Conservation (phyloP, 2,888 invertebrate species). For the Synergus umbraculus region DNA sequence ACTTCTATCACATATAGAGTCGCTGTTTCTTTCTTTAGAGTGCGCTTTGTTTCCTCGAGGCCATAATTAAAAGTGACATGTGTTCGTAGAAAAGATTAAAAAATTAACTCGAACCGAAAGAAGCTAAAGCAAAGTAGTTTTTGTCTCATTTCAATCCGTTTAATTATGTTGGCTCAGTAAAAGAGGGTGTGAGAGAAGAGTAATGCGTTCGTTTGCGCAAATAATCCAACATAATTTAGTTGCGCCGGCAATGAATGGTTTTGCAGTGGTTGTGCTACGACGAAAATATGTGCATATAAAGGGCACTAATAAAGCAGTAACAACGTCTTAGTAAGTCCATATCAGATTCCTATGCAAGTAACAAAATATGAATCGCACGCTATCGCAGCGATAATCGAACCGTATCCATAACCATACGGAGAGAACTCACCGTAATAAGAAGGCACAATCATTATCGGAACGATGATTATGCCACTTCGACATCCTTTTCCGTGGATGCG, state of each 20-base stretch:
- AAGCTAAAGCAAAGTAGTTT: slow-evolving; percentile 21
- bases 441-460: slow-evolving; percentile 53
- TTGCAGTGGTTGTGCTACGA: neutral
- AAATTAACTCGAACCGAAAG: neutral
- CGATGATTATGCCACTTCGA: slow-evolving; percentile 49
- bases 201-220: slow-evolving; percentile 36
- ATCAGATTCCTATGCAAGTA: slow-evolving; percentile 54
- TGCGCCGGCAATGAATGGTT: slow-evolving; percentile 21
- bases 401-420: slow-evolving; percentile 51
- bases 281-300: slow-evolving; percentile 51
- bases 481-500: slow-evolving; percentile 46
- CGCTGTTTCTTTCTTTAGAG: neutral
- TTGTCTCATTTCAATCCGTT: slow-evolving; percentile 30
- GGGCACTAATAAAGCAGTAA: slow-evolving; percentile 55
- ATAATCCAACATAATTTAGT: slow-evolving; percentile 37
- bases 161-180: slow-evolving; percentile 1
- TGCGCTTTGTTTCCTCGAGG: neutral
- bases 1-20: no score
- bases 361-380: slow-evolving; percentile 50
- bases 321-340: slow-evolving; percentile 47
- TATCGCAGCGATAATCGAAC: slow-evolving; percentile 54
- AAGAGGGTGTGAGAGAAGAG: neutral
- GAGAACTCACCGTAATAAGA: slow-evolving; percentile 39
- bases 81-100: slow-evolving; percentile 22
- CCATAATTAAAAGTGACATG: slow-evolving; percentile 38